phyloP scores from a whole-genome alignment of 2,113 vertebrate genomes.

The Microcebus lehilahytsara region DNA sequence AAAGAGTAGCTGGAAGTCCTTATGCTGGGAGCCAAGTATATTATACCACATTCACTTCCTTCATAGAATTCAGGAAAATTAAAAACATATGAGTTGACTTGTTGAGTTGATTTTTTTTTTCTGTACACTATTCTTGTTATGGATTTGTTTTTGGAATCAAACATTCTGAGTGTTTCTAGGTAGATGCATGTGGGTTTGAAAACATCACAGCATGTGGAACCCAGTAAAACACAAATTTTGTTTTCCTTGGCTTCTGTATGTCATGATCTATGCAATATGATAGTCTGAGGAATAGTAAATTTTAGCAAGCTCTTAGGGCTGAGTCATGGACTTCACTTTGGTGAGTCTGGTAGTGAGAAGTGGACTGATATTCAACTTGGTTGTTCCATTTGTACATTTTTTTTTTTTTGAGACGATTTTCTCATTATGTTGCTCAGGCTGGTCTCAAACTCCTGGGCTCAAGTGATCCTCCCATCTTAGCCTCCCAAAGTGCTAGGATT shows the following conservation, averaged over 20 bases:
- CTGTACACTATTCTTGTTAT: slow-evolving; percentile 76
- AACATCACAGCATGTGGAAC: slow-evolving; percentile 83
- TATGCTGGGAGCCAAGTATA: slow-evolving; percentile 69
- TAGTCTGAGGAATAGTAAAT: slow-evolving; percentile 81
- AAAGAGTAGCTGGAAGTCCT: slow-evolving; percentile 68
- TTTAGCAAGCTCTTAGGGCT: slow-evolving; percentile 74
- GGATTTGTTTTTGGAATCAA: slow-evolving; percentile 82
- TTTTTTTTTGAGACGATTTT: too few species aligned
- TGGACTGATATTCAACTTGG: slow-evolving; percentile 52
- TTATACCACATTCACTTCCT: slow-evolving; percentile 82
- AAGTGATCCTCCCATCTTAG: too few species aligned
- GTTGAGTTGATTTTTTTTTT: slow-evolving; percentile 84
- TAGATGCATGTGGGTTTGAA: slow-evolving; percentile 82
- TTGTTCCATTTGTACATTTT: slow-evolving; percentile 55
- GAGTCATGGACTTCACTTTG: slow-evolving; percentile 77
- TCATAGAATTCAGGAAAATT: slow-evolving; percentile 78
- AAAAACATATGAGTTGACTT: slow-evolving; percentile 83
- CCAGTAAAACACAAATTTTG: slow-evolving; percentile 84
- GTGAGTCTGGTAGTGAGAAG: slow-evolving; percentile 71
- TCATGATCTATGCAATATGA: slow-evolving; percentile 87
- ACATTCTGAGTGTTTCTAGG: slow-evolving; percentile 76
- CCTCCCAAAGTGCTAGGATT: too few species aligned
- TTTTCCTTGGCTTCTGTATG: slow-evolving; percentile 89
- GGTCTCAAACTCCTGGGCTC: too few species aligned
- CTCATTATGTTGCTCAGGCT: too few species aligned